Percentiles rank a stretch among this genome's conserved stretches.
Evolutionary conservation across 2,113 vertebrate genomes (phyloP).

Genomic region (Callithrix jacchus): DNA sequence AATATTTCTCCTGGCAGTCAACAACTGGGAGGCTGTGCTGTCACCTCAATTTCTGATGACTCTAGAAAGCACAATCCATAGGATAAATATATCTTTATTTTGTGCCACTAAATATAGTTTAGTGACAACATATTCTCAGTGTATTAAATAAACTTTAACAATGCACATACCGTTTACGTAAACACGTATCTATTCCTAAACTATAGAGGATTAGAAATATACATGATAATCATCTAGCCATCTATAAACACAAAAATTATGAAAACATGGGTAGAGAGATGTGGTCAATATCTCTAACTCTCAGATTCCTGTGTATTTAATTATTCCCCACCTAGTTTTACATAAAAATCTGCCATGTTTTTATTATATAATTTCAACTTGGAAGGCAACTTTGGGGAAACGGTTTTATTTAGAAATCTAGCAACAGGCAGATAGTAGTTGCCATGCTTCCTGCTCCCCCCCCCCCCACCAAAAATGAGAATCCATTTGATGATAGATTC

Average conservation of each 20-base stretch:
- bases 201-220: not conserved
- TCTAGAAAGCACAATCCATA: not conserved
- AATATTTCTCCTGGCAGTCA: conserved; percentile 18
- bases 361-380: not conserved
- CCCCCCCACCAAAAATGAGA: not conserved
- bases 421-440: not conserved
- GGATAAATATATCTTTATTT: conserved; percentile 59
- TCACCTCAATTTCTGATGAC: conserved; percentile 21
- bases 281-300: not conserved
- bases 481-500: not conserved
- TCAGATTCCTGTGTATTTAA: not conserved
- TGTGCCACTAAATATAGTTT: conserved; percentile 27
- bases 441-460: not conserved
- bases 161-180: not conserved
- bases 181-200: not conserved
- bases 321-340: conserved; percentile 23
- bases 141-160: conserved; percentile 49
- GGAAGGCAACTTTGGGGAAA: conserved; percentile 18
- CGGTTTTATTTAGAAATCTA: conserved; percentile 27
- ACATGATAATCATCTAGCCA: conserved; percentile 10
- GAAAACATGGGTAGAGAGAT: conserved; percentile 49
- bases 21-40: not conserved
- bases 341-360: not conserved
- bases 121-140: conserved; percentile 41
- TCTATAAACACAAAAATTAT: conserved; percentile 51